A percentile compares a stretch with the other conserved stretches of the same genome.
Conservation (phyloP, 2,113 vertebrate genomes). For the Cyanoderma ruficeps region DNA sequence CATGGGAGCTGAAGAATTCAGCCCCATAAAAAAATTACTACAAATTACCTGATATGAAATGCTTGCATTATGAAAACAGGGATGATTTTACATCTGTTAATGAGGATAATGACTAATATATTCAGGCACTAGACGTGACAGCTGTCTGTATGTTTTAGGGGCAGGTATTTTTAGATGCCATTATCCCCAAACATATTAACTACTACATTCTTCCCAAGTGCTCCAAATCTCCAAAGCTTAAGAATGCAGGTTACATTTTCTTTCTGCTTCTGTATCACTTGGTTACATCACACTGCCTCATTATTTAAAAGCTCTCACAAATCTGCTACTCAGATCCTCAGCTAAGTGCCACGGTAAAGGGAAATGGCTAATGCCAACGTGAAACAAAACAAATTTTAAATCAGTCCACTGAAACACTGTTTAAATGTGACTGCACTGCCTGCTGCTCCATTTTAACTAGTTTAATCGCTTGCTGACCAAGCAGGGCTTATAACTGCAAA, state of each 20-base stretch:
- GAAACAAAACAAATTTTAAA: conserved; percentile 62
- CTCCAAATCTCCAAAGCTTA: conserved; percentile 46
- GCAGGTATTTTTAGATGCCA: conserved; percentile 75
- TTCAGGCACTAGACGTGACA: conserved; percentile 74
- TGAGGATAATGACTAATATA: conserved; percentile 77
- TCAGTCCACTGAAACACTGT: neutral
- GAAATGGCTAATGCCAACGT: conserved; percentile 53
- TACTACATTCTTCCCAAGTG: conserved; percentile 58
- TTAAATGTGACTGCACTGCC: neutral
- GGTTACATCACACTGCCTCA: conserved; percentile 61
- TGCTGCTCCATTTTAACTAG: conserved; percentile 30
- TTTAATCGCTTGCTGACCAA: conserved; percentile 45
- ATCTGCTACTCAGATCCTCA: conserved; percentile 64
- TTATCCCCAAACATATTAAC: conserved; percentile 68
- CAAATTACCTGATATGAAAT: conserved; percentile 66
- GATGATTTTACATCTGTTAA: conserved; percentile 72
- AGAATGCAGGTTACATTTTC: conserved; percentile 57
- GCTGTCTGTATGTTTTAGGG: conserved; percentile 76
- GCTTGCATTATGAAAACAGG: conserved; percentile 72
- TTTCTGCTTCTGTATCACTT: conserved; percentile 52
- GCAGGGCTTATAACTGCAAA: conserved; percentile 19
- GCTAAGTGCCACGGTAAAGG: conserved; percentile 42
- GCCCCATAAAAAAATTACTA: conserved; percentile 64
- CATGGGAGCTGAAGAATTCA: conserved; percentile 21
- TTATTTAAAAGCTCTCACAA: conserved; percentile 58